Percentiles rank a stretch among this genome's conserved stretches.
These are phyloP conservation scores for Pantherophis alleghaniensis DNA, from an alignment of 2,797 vertebrate species.

Conservation along the genomic window DNA sequence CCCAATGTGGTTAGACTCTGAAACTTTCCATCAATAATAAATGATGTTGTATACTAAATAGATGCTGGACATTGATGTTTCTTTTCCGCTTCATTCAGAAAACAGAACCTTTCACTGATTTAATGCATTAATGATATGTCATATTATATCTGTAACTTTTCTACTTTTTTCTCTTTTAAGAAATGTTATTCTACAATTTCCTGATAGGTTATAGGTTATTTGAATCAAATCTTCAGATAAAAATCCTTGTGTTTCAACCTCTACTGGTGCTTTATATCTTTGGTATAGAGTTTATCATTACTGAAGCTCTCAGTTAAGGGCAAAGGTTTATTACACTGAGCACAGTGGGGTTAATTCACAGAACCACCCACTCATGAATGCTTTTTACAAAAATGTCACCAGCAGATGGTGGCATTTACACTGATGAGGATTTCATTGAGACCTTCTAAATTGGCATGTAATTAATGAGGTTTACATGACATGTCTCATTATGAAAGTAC, in stretches of 20 bases:
- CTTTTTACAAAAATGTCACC: conserved; percentile 50
- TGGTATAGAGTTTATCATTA: not conserved
- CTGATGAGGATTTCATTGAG: conserved; percentile 27
- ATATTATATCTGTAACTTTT: not conserved
- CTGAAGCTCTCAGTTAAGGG: not conserved
- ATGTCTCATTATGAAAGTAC: conserved; percentile 32
- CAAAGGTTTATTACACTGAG: conserved; percentile 22
- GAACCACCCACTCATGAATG: not conserved
- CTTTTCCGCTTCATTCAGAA: not conserved
- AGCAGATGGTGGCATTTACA: conserved; percentile 72
- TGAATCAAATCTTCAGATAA: not conserved
- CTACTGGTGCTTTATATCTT: not conserved
- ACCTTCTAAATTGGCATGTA: conserved; percentile 22
- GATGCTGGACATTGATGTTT: not conserved
- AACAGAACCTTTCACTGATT: not conserved
- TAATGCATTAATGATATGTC: not conserved
- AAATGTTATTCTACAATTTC: not conserved
- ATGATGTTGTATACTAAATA: not conserved
- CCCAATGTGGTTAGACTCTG: not conserved
- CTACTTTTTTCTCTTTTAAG: not conserved
- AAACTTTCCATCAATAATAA: not conserved
- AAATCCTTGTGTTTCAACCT: not conserved
- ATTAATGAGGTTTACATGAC: conserved; percentile 37
- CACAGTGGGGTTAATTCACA: conserved; percentile 35
- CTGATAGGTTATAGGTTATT: not conserved